Conservation (phyloP, 2,113 vertebrate species). For the Zootoca vivipara region DNA sequence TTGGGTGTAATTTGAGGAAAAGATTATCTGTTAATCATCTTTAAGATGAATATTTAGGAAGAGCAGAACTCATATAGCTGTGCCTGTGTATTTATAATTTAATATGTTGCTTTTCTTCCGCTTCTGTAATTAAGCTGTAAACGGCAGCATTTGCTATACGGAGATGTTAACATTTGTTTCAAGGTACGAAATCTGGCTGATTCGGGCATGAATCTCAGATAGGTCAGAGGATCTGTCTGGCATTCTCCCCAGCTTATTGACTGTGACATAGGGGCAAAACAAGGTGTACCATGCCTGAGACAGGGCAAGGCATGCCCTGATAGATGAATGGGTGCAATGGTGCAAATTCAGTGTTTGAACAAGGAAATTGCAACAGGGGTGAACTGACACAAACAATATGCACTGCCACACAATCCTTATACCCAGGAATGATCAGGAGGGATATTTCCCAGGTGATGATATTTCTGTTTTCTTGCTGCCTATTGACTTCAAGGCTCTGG, state of each 20-base stretch:
- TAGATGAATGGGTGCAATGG: not conserved
- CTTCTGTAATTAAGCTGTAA: not conserved
- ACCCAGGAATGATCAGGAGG: not conserved
- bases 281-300: not conserved
- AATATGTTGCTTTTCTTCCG: not conserved
- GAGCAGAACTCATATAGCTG: not conserved
- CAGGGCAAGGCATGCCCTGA: not conserved
- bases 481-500: not conserved
- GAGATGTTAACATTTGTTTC: not conserved
- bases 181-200: not conserved
- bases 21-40: slow-evolving; percentile 9
- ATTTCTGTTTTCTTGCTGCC: not conserved
- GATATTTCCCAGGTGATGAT: not conserved
- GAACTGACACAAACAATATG: not conserved
- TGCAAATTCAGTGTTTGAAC: not conserved
- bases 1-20: not conserved
- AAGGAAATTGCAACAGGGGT: not conserved
- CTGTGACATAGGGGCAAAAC: not conserved
- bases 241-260: not conserved
- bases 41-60: slow-evolving; percentile 27
- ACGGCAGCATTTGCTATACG: not conserved
- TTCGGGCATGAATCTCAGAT: not conserved
- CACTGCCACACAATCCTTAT: not conserved
- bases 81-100: not conserved
- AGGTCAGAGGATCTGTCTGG: not conserved